Evolutionary conservation across 2,888 invertebrate genomes (phyloP).

Genomic region (Napeogenes inachia): DNA sequence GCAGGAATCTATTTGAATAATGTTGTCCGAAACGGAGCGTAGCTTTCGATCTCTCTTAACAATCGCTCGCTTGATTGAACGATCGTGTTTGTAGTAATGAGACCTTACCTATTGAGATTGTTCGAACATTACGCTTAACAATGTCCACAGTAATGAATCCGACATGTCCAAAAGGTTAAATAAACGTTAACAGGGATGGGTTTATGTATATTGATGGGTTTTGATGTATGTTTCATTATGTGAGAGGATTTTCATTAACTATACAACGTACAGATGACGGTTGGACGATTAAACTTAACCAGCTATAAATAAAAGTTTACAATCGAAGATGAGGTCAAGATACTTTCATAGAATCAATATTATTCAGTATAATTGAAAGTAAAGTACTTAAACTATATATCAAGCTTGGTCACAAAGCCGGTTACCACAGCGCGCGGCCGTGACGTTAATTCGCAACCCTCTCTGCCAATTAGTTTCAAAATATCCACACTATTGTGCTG

Average conservation of each 20-base stretch:
- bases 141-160: slow-evolving; percentile 36
- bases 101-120: slow-evolving; percentile 46
- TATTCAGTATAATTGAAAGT: slow-evolving; percentile 41
- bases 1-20: slow-evolving; percentile 39
- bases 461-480: slow-evolving; percentile 78
- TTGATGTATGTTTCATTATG: slow-evolving; percentile 11
- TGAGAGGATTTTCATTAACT: slow-evolving; percentile 4
- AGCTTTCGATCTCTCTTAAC: slow-evolving; percentile 60
- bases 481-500: slow-evolving; percentile 74
- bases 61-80: slow-evolving; percentile 57
- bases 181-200: slow-evolving; percentile 40
- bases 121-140: slow-evolving; percentile 44
- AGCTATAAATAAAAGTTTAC: slow-evolving; percentile 6
- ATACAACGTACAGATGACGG: background rate
- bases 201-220: slow-evolving; percentile 34
- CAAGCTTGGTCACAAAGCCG: slow-evolving; percentile 56
- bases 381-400: slow-evolving; percentile 45
- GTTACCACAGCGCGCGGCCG: slow-evolving; percentile 55
- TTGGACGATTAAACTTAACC: background rate
- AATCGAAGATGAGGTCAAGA: background rate
- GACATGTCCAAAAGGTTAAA: slow-evolving; percentile 42
- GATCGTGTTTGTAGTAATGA: slow-evolving; percentile 61
- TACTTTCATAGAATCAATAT: slow-evolving; percentile 12
- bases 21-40: slow-evolving; percentile 59
- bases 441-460: slow-evolving; percentile 77